Percentiles rank a stretch among this genome's conserved stretches.
These are phyloP conservation scores for Syngnathus floridae DNA, from an alignment of 2,113 vertebrate genomes.

Conservation along the genomic window DNA sequence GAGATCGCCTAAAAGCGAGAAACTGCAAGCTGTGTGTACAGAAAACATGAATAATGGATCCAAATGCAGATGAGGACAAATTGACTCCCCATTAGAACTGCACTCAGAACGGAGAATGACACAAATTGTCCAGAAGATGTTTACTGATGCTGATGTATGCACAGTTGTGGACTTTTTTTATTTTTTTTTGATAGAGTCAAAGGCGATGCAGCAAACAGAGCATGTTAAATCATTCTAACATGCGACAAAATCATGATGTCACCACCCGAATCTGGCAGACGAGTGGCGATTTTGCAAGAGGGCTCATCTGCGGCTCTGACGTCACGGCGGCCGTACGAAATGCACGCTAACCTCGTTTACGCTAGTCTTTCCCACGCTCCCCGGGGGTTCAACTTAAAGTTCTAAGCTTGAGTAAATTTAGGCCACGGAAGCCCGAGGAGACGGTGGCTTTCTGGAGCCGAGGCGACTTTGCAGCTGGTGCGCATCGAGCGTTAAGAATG, in stretches of 20 bases:
- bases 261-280: conserved; percentile 48
- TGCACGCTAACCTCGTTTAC: conserved; percentile 40
- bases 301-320: conserved; percentile 23
- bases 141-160: conserved; percentile 3
- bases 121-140: conserved; percentile 8
- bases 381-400: conserved; percentile 15
- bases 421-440: conserved; percentile 24
- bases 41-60: conserved; percentile 60
- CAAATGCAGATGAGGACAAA: conserved; percentile 58
- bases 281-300: conserved; percentile 50
- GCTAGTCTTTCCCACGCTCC: conserved; percentile 32
- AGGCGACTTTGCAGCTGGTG: no score
- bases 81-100: conserved; percentile 31
- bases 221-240: conserved; percentile 59
- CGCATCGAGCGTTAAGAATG: no score
- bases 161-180: conserved; percentile 2
- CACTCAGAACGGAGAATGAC: conserved; percentile 28
- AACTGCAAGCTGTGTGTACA: conserved; percentile 37
- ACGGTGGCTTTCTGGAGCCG: no score
- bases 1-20: conserved; percentile 39
- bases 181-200: conserved; percentile 52
- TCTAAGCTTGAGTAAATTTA: conserved; percentile 43
- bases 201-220: conserved; percentile 48
- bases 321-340: conserved; percentile 33
- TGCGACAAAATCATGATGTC: conserved; percentile 62